A percentile compares a stretch with the other conserved stretches of the same genome.
These are phyloP conservation scores for Corythoichthys intestinalis DNA, from an alignment of 2,113 vertebrate genomes.

Conservation along the genomic window DNA sequence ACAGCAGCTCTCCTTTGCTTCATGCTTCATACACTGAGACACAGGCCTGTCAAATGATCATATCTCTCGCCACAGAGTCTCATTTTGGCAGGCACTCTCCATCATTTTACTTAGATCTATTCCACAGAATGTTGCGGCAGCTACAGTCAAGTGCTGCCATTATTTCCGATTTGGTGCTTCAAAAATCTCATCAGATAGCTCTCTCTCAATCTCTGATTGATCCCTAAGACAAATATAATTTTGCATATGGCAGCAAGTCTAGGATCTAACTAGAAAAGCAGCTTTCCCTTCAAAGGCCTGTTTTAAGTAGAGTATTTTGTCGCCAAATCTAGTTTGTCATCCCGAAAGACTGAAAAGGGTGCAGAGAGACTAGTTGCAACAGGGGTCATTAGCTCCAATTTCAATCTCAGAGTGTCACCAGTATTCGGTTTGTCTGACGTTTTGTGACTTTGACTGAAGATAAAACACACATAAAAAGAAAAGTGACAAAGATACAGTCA, in stretches of 20 bases:
- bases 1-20: conserved; percentile 9
- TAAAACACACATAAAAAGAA: neutral
- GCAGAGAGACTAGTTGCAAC: neutral
- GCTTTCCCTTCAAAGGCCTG: conserved; percentile 5
- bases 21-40: conserved; percentile 1
- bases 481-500: neutral
- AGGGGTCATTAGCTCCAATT: conserved; percentile 11
- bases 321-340: conserved; percentile 3
- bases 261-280: neutral
- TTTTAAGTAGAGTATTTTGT: conserved; percentile 9
- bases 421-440: neutral
- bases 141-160: conserved; percentile 27
- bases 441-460: neutral
- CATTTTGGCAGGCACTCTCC: conserved; percentile 5
- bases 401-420: neutral
- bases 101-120: conserved; percentile 1
- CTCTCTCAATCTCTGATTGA: conserved; percentile 10
- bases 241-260: conserved; percentile 7
- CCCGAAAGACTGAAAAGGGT: conserved; percentile 1
- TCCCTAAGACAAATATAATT: conserved; percentile 11
- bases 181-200: conserved; percentile 12
- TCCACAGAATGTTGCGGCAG: conserved; percentile 15
- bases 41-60: conserved; percentile 4
- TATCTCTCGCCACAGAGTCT: conserved; percentile 2
- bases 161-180: conserved; percentile 14